A percentile compares a stretch with the other conserved stretches of the same genome.
Conservation (phyloP, 2,888 invertebrate species). For the Parnassius apollo region DNA sequence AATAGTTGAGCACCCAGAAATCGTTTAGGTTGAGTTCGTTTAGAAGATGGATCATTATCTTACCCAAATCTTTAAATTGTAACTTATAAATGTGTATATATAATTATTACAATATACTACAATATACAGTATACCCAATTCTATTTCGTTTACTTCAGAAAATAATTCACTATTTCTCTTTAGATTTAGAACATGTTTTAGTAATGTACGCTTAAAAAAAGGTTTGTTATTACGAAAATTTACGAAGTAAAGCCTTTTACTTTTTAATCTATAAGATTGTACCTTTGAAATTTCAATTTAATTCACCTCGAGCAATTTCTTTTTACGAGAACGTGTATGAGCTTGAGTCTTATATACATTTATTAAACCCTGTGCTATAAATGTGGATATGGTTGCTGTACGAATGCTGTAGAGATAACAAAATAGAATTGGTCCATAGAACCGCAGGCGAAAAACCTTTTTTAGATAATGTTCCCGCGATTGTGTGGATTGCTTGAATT, state of each 20-base stretch:
- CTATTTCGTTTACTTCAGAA: too few species aligned
- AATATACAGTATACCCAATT: too few species aligned
- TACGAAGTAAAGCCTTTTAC: not conserved
- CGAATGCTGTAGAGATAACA: slow-evolving; percentile 19
- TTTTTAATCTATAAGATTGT: slow-evolving; percentile 25
- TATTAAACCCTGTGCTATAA: slow-evolving; percentile 27
- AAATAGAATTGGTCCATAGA: slow-evolving; percentile 13
- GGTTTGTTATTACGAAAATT: not conserved
- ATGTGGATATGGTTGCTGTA: slow-evolving; percentile 22
- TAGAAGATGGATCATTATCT: not conserved
- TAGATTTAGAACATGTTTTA: too few species aligned
- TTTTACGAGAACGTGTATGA: slow-evolving; percentile 35
- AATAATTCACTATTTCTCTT: too few species aligned
- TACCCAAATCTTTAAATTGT: too few species aligned
- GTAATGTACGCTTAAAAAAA: too few species aligned
- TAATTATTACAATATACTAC: too few species aligned
- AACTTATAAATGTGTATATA: too few species aligned
- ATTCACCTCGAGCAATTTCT: slow-evolving; percentile 40
- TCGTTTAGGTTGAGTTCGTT: too few species aligned
- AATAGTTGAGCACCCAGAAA: too few species aligned
- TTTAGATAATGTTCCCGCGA: slow-evolving; percentile 8
- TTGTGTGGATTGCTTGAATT: slow-evolving; percentile 8
- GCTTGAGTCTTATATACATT: slow-evolving; percentile 30
- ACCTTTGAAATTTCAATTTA: slow-evolving; percentile 44
- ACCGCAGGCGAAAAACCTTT: slow-evolving; percentile 18